Conservation (phyloP, 1,140 invertebrate species). For the Psilanteris sp. region DNA sequence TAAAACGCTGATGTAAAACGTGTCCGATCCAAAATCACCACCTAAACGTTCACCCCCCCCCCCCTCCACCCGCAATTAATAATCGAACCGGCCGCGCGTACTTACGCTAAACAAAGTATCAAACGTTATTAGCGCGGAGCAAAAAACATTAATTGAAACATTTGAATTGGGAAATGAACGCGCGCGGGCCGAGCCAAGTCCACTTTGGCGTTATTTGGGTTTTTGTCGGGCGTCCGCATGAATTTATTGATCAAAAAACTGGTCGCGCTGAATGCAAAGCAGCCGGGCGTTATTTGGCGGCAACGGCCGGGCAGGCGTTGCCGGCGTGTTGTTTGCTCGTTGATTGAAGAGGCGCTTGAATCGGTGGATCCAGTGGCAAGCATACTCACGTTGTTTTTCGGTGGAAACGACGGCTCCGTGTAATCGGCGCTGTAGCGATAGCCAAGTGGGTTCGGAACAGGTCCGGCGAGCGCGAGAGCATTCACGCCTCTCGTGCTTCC, state of each 20-base stretch:
- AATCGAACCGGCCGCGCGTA: too few species aligned
- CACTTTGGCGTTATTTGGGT: not conserved
- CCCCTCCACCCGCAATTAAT: too few species aligned
- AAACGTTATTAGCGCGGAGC: too few species aligned
- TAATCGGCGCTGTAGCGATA: slow-evolving; percentile 94
- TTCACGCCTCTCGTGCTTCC: slow-evolving; percentile 81
- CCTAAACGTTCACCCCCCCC: too few species aligned
- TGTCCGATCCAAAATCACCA: too few species aligned
- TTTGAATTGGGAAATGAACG: too few species aligned
- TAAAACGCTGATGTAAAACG: too few species aligned
- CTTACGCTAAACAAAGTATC: too few species aligned
- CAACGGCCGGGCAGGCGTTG: not conserved
- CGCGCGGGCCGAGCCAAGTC: too few species aligned
- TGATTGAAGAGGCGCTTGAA: slow-evolving; percentile 43
- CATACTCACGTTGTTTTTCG: slow-evolving; percentile 82
- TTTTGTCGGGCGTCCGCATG: not conserved
- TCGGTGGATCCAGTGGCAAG: slow-evolving; percentile 41
- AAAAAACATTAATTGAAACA: too few species aligned
- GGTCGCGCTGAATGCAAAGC: not conserved
- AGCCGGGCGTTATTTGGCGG: slow-evolving; percentile 19
- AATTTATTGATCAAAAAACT: slow-evolving; percentile 27
- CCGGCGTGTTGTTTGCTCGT: slow-evolving; percentile 14
- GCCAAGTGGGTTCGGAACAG: slow-evolving; percentile 86
- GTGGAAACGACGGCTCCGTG: slow-evolving; percentile 89
- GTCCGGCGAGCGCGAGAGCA: slow-evolving; percentile 87